Base-by-base conservation (phyloP, 2,113 vertebrate species). In the Nothobranchius furzeri region DNA sequence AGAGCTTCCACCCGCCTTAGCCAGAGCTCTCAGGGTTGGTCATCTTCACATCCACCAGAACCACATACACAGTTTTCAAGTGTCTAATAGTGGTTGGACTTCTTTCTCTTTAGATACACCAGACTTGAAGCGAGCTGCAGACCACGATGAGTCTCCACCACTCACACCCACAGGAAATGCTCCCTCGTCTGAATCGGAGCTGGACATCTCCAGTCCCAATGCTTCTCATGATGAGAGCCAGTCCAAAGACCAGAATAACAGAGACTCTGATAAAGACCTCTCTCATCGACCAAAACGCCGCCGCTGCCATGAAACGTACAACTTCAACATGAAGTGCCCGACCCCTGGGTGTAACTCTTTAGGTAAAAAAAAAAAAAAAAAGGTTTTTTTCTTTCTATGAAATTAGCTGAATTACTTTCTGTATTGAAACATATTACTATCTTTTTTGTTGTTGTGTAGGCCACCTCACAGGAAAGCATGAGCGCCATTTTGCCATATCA, bases 291-390 rank as follows among this genome's bases (percentile, higher is more conserved):
- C 98, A 54, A 99, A 99, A 72, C 95, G 98, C 5, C 95, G 97
- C 12, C 96, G 97, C 69, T 99, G 98, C 88, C 98, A 99, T 0
- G 98, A 99, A 84, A 99, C 97, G 81, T 99, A 99, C 91, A 99
- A 99, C 86, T 99, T 99, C 84, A 99, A 99, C 85, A 99, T 99
- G 96, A 99, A 99, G 73, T 99, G 98, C 75, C 98, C 98, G 15
- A 99, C 96, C 0, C 97, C 97, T 0, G 98, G 98, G 17, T 99
- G 98, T 86, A 99, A 99, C 87, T 99, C 98, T 9, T 90, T 99
- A 43, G 98, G 97, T 98, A 85, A 88, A 43, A 64, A 14, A 6
- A 6, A 2, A 17, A 14, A 20, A 20, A 20, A 20, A 20, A 20
- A 1, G 20, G 20, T 20, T 20, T 20, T 20, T 20, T 20, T 20